phyloP scores from a whole-genome alignment of 1,140 invertebrate species.

The Calliopsis andreniformis region DNA sequence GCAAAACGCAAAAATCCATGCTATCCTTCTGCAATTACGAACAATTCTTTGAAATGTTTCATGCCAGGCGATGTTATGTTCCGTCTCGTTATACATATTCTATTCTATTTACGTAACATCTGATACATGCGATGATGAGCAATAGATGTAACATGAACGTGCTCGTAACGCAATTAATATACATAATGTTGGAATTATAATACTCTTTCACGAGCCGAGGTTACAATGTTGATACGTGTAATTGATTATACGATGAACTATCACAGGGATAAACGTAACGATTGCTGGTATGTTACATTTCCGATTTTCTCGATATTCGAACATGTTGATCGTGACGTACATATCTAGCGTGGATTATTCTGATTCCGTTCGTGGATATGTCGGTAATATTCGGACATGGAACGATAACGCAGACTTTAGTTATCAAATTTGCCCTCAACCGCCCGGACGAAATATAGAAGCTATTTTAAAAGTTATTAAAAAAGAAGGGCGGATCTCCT shows the following conservation, averaged over 20 bases:
- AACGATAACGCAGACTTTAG: neutral
- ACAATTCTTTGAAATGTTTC: too few relatives aligned
- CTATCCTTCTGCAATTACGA: too few relatives aligned
- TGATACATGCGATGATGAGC: neutral
- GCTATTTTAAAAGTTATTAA: too few relatives aligned
- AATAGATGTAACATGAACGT: neutral
- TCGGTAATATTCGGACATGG: neutral
- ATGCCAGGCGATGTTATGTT: too few relatives aligned
- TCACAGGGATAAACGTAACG: neutral
- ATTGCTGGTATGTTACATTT: neutral
- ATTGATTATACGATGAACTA: conserved; percentile 17
- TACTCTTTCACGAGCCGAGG: conserved; percentile 20
- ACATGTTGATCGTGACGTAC: too few relatives aligned
- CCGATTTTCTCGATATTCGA: neutral
- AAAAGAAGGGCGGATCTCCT: too few relatives aligned
- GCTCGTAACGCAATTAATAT: conserved; percentile 7
- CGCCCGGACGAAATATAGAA: too few relatives aligned
- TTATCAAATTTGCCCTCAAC: too few relatives aligned
- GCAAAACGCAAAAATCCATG: too few relatives aligned
- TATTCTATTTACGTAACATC: conserved; percentile 7
- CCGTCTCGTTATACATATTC: conserved; percentile 1
- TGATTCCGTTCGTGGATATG: neutral
- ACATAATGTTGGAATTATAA: conserved; percentile 30
- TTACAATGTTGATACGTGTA: neutral
- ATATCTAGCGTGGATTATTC: neutral